A percentile compares a stretch with the other conserved stretches of the same genome.
These are phyloP conservation scores for Metopia argyrocephala DNA, from an alignment of 2,888 invertebrate genomes.

Conservation along the genomic window DNA sequence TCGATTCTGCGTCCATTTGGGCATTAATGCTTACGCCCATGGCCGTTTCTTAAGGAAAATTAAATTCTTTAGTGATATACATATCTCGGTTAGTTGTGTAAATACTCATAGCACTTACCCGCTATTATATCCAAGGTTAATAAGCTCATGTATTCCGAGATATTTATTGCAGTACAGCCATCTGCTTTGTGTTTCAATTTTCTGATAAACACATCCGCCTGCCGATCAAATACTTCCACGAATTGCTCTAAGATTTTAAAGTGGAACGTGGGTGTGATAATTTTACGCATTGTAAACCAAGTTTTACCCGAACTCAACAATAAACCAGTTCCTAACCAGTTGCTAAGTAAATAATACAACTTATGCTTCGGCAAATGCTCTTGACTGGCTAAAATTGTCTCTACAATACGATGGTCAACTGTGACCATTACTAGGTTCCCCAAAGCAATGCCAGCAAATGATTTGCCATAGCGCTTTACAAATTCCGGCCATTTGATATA, in stretches of 20 bases:
- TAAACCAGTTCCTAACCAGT: constrained; percentile 76
- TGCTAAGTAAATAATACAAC: constrained; percentile 70
- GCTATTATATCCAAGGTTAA: constrained; percentile 82
- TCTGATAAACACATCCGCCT: constrained; percentile 81
- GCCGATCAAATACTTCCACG: constrained; percentile 84
- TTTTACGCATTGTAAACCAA: constrained; percentile 85
- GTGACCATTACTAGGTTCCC: constrained; percentile 70
- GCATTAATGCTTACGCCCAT: constrained; percentile 69
- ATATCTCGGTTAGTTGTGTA: no score
- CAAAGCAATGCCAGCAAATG: constrained; percentile 60
- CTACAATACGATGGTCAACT: constrained; percentile 70
- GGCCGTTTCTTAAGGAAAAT: constrained; percentile 67
- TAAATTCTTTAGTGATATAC: no score
- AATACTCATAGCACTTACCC: constrained; percentile 61
- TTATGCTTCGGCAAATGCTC: constrained; percentile 72
- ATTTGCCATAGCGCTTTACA: constrained; percentile 60
- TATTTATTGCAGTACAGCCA: constrained; percentile 79
- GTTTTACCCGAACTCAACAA: constrained; percentile 75
- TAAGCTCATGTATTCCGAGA: constrained; percentile 82
- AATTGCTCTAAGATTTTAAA: constrained; percentile 88
- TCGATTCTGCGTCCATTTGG: constrained; percentile 81
- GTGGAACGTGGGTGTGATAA: constrained; percentile 89
- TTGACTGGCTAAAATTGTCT: constrained; percentile 70
- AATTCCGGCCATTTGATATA: constrained; percentile 63
- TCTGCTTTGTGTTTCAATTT: constrained; percentile 78